phyloP scores from a whole-genome alignment of 2,113 vertebrate genomes.

The Ginglymostoma cirratum region DNA sequence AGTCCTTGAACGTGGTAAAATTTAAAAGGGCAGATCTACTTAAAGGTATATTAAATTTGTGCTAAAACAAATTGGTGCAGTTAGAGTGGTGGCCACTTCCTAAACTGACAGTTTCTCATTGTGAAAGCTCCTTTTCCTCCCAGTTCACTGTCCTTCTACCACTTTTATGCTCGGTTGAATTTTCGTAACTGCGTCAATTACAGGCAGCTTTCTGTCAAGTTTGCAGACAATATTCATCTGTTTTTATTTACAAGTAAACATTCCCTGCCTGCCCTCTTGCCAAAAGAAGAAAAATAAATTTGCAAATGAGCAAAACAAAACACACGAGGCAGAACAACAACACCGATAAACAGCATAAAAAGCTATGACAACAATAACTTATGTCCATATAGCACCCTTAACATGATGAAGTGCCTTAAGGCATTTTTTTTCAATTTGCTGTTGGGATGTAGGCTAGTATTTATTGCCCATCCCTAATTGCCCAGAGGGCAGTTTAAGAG shows the following conservation, averaged over 20 bases:
- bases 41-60: background rate
- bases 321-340: background rate
- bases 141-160: background rate
- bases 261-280: background rate
- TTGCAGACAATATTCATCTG: background rate
- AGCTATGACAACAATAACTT: no score
- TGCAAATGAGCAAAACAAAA: background rate
- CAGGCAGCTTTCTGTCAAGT: background rate
- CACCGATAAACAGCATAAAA: background rate
- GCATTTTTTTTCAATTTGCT: no score
- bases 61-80: background rate
- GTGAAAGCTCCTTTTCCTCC: no score
- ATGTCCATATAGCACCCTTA: no score
- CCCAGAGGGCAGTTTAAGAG: no score
- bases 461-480: no score
- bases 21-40: background rate
- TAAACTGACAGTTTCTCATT: background rate
- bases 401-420: no score
- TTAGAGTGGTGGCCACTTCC: background rate
- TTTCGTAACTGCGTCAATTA: background rate
- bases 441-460: no score
- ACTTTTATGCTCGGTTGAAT: background rate
- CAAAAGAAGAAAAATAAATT: background rate
- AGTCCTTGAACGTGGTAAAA: background rate
- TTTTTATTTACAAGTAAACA: constrained; percentile 11